Evolutionary conservation across 2,113 vertebrate species (phyloP).

Genomic region (Trichechus manatus): DNA sequence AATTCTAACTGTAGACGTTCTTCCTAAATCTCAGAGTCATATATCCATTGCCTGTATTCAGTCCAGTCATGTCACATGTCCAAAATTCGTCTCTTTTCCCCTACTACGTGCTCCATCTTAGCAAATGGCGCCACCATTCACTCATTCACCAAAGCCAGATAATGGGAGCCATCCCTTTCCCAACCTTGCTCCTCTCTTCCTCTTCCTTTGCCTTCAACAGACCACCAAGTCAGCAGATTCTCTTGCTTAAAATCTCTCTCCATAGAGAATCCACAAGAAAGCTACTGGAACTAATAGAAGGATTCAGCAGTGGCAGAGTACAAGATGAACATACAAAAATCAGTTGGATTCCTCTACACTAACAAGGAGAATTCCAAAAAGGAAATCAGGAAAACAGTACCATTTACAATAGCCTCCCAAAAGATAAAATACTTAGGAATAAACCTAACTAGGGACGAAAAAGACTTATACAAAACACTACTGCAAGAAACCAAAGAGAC

Average conservation of each 20-base stretch:
- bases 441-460: no score
- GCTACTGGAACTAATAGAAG: no score
- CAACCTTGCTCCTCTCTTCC: not conserved
- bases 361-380: no score
- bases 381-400: no score
- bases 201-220: not conserved
- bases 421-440: no score
- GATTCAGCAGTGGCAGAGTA: no score
- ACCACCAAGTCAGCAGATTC: not conserved
- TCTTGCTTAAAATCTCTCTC: not conserved
- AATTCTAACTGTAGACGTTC: not conserved
- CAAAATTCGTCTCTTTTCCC: not conserved
- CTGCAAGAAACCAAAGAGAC: no score
- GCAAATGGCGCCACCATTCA: not conserved
- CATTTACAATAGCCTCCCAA: no score
- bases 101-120: not conserved
- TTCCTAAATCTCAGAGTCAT: not conserved
- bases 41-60: not conserved
- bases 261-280: no score
- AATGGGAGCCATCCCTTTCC: not conserved
- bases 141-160: not conserved
- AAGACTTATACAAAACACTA: no score
- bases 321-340: no score
- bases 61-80: not conserved
- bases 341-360: no score